These are phyloP conservation scores for Nemoura dubitans DNA, from an alignment of 2,888 invertebrate genomes.

Conservation along the genomic window DNA sequence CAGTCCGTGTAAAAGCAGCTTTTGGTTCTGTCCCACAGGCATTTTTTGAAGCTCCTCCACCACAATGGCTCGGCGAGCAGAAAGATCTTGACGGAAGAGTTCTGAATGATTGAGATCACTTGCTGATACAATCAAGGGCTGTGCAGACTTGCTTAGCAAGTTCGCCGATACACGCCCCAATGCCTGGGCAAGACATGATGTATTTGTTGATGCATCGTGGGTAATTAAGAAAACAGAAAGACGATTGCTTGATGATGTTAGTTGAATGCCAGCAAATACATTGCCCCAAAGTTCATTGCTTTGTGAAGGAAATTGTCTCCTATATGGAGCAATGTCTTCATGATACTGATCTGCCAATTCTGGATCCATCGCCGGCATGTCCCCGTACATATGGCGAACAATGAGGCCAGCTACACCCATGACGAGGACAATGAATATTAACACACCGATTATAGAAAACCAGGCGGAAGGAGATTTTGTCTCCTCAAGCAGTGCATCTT, in stretches of 20 bases:
- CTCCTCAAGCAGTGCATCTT: too few species aligned
- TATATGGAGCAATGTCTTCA: neutral
- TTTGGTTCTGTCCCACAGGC: neutral
- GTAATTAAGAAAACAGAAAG: neutral
- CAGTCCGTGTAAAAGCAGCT: neutral
- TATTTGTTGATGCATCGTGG: neutral
- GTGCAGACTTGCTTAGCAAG: neutral
- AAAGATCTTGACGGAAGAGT: neutral
- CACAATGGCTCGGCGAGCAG: neutral
- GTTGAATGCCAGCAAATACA: neutral
- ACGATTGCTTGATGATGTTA: neutral
- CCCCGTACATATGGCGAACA: neutral
- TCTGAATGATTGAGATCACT: neutral
- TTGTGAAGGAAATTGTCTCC: neutral
- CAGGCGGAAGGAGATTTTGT: too few species aligned
- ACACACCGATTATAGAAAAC: too few species aligned
- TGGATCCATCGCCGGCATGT: neutral
- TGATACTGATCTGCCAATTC: neutral
- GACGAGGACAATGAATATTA: too few species aligned
- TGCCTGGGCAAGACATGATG: neutral
- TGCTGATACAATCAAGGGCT: neutral
- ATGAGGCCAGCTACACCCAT: too few species aligned
- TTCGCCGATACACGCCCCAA: neutral
- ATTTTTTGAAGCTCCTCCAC: neutral
- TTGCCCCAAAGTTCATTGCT: neutral